Evolutionary conservation across 2,888 invertebrate species (phyloP), one percentile per base, ranked within the genome.

Genomic region (Chloromyia formosa): DNA sequence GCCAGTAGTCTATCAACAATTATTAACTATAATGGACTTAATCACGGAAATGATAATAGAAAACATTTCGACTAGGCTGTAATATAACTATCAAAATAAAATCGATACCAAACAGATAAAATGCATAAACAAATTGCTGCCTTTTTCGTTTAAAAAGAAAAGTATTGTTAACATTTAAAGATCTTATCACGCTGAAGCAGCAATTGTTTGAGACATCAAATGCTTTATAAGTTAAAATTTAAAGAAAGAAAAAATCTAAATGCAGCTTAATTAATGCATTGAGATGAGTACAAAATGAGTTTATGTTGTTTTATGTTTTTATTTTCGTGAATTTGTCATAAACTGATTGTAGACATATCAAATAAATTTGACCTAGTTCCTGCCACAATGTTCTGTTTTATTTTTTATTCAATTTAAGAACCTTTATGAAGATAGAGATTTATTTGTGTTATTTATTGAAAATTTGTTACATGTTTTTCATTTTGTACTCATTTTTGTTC

Each of bases 401-500:
- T 35, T 35, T 35, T 35, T 35, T 35, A 2, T 35, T 35, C 7
- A 4, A 35, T 35, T 35, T 35, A 35, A 35, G 27, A 35, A 4
- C 7, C 27, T 35, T 35, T 35, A 35, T n/a, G n/a, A 35, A 35
- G 3, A 35, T 35, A 35, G 7, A 35, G 7, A 35, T 35, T 35
- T 7, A 35, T 35, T 35, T 7, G 7, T 35, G 7, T 35, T 35
- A 35, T 35, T 35, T 35, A 35, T 35, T 35, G 2, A 7, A 35
- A 35, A 35, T 35, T 7, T 35, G 27, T 35, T 35, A 35, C 27
- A 35, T 35, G 27, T 35, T 35, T 35, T 35, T 35, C 61, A 27
- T 61, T 61, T 61, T 61, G 61, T 61, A 61, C 61, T 61, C 61
- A 58, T 58, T 18, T 58, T 18, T 35, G 7, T 35, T 35, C 7